Conservation (phyloP, 1,140 invertebrate species). For the Pygmarrhopalites habei region DNA sequence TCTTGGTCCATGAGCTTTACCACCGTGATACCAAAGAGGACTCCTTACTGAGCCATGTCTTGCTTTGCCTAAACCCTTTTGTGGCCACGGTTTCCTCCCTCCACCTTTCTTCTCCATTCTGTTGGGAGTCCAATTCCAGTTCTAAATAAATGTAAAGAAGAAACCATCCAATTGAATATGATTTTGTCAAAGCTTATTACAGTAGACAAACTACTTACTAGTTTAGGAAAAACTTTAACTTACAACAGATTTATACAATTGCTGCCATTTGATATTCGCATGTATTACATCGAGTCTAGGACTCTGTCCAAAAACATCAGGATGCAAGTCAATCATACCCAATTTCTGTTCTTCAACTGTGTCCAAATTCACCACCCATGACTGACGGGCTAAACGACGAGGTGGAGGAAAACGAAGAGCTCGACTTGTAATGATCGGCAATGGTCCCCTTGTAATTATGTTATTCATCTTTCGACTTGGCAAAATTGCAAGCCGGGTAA, state of each 20-base stretch:
- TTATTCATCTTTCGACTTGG: too few relatives aligned
- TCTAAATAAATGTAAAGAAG: constrained; percentile 45
- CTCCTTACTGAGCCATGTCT: constrained; percentile 86
- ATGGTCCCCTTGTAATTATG: too few relatives aligned
- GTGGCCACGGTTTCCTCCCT: constrained; percentile 87
- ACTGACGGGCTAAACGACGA: constrained; percentile 57
- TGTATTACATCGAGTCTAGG: constrained; percentile 85
- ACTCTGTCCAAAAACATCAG: constrained; percentile 69
- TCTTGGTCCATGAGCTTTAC: constrained; percentile 76
- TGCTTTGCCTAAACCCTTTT: constrained; percentile 83
- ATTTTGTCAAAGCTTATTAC: too few relatives aligned
- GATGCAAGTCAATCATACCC: constrained; percentile 79
- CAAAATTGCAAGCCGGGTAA: too few relatives aligned
- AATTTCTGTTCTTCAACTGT: constrained; percentile 69
- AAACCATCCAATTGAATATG: too few relatives aligned
- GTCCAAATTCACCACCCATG: constrained; percentile 86
- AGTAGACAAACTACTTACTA: too few relatives aligned
- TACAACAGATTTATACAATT: constrained; percentile 70
- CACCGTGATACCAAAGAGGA: constrained; percentile 73
- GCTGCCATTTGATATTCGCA: constrained; percentile 83
- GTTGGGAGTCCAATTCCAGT: constrained; percentile 62
- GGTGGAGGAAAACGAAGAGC: constrained; percentile 7
- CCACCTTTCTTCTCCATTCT: constrained; percentile 79
- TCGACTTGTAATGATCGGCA: constrained; percentile 30
- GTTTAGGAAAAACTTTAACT: constrained; percentile 41